Evolutionary conservation across 1,140 invertebrate genomes (phyloP), one percentile per base, ranked within the genome.

Genomic region (Dendroctonus valens): DNA sequence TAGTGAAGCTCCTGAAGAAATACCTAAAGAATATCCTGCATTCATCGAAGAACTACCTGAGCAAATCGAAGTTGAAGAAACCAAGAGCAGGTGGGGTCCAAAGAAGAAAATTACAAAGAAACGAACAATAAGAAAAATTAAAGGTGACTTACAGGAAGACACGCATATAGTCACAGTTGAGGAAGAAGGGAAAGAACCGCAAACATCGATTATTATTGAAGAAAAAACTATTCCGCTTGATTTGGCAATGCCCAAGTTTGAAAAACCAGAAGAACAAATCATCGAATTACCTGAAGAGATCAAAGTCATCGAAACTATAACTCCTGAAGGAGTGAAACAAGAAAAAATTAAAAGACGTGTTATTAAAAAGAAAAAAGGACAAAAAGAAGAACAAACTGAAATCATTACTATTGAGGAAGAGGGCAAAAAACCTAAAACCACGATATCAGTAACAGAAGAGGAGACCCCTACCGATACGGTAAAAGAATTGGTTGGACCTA

Each of bases 351-450:
- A 75, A 14, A 80, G 77, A 69, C 74, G 74, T 8, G 71, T 74
- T 4, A 73, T 77, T 8, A 80, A 77, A 65, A 81, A 75, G 69
- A 65, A 72, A 37, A 75, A 74, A 54, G 74, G 78, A 26, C 71
- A 73, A 6, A 78, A 79, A 58, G 69, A 82, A 67, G 76, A 83
- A 73, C 75, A 79, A 5, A 81, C 78, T 7, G 79, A 82, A 75
- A 80, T 81, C 59, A 77, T 79, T n/a, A 81, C 81, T 15, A 71
- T 81, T 51, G 77, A 82, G 74, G 79, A 82, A 73, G 79, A 81
- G 60, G 78, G 79, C 48, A 76, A 81, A 66, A 68, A 74, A 50
- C 76, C 80, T n/a, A 67, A 80, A 41, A 77, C 72, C 6, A 78
- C 72, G 14, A 76, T 81, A 55, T 81, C 81, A 15, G 48, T 72